Evolutionary conservation across 1,140 invertebrate species (phyloP).

Genomic region (Agraylea sexmaculata): DNA sequence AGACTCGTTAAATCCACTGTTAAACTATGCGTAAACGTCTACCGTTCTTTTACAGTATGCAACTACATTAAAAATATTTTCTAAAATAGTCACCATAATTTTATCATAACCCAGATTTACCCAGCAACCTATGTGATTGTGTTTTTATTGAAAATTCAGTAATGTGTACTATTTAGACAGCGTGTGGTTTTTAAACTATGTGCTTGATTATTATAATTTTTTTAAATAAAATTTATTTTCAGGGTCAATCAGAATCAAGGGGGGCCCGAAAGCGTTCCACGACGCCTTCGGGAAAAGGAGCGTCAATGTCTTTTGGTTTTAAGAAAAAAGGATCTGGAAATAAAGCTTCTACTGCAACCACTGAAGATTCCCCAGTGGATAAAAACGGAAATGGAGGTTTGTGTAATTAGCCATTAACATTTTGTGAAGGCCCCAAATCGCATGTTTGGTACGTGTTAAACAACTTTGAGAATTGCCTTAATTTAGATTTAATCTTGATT

Average conservation of each 20-base stretch:
- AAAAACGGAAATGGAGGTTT: constrained; percentile 40
- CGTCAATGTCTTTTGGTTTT: constrained; percentile 59
- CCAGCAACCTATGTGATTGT: not conserved
- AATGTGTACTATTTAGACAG: no score
- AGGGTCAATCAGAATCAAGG: constrained; percentile 43
- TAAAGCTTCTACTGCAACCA: constrained; percentile 25
- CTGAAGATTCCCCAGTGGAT: constrained; percentile 23
- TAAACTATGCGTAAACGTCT: no score
- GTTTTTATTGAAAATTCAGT: not conserved
- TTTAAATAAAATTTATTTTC: constrained; percentile 9
- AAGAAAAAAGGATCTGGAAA: constrained; percentile 32
- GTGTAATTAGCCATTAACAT: not conserved
- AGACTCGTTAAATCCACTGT: no score
- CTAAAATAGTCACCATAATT: not conserved
- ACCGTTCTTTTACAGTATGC: not conserved
- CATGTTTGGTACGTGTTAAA: not conserved
- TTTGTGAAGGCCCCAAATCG: not conserved
- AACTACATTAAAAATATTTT: constrained; percentile 2
- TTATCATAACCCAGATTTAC: not conserved
- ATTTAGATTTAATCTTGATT: constrained; percentile 3
- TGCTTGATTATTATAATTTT: constrained; percentile 6
- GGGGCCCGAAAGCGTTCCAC: constrained; percentile 40
- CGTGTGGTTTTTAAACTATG: no score
- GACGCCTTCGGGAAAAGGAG: constrained; percentile 42
- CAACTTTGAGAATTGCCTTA: not conserved